Percentiles rank a stretch among this genome's conserved stretches.
Conservation (phyloP, 2,797 vertebrate genomes). For the Crocodylus rhombifer region DNA sequence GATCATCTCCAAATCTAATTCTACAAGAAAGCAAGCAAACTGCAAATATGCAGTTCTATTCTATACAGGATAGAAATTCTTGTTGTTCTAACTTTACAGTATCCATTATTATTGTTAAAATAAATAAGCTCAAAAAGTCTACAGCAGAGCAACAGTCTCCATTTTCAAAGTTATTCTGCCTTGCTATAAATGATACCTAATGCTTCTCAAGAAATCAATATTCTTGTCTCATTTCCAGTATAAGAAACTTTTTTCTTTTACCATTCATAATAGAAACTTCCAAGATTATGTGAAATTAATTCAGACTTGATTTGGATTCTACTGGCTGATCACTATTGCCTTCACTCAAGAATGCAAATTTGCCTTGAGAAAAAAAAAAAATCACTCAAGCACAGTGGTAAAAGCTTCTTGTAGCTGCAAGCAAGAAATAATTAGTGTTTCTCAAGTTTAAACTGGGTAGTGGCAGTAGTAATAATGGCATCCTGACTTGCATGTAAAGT, state of each 20-base stretch:
- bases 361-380: conserved; percentile 16
- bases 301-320: conserved; percentile 20
- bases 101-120: no score
- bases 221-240: background rate
- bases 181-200: background rate
- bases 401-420: background rate
- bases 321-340: background rate
- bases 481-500: conserved; percentile 19
- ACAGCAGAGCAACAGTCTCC: background rate
- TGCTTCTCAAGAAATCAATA: background rate
- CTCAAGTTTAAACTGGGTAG: background rate
- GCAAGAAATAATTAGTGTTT: conserved; percentile 17
- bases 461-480: conserved; percentile 24
- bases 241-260: background rate
- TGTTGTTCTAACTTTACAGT: background rate
- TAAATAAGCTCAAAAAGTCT: background rate
- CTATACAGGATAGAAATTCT: background rate
- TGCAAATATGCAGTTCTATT: background rate
- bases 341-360: background rate
- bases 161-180: background rate
- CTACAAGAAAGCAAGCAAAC: background rate
- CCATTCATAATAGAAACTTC: background rate
- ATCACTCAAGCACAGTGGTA: background rate
- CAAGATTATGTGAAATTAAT: background rate
- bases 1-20: background rate